Base-by-base conservation (phyloP, 1,140 invertebrate species). In the Pseudobourletiella spinata region DNA sequence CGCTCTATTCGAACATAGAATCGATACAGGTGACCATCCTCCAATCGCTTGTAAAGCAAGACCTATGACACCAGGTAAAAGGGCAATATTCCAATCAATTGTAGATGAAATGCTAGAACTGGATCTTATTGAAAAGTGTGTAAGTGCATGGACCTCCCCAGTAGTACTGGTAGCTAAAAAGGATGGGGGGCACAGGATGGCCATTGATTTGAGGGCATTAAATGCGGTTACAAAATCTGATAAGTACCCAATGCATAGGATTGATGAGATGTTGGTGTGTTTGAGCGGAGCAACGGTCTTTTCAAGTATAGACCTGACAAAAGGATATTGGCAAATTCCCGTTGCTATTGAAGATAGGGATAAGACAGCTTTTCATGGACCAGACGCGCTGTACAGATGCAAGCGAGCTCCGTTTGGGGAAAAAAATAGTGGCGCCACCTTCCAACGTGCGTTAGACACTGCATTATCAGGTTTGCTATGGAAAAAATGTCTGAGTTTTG, bases 301-400 rank as follows among this genome's bases (percentile, higher is more conserved):
- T 57, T 71, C 71, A 0, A 72, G 73, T 0, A 66, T 82, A 0
- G 79, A 81, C 72, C 69, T 81, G 46, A 64, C 67, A 0, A 72
- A 71, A 18, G 80, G 80, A 0, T 83, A 76, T 64, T 76, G 76
- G 69, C 79, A 79, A 69, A 30, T 79, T 65, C 29, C 73, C 2
- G 58, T 77, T 1, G 64, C 73, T 43, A 63, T 69, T 24, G 67
- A 73, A 1, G 73, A 74, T 62, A 71, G 66, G 18, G 61, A 71
- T 22, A 80, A 77, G 59, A 77, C 76, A 0, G 73, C 73, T 0
- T 76, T 75, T 50, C 59, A 71, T 1, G 71, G 69, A 0, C 71
- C 68, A 8, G 52, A 61, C 24, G 72, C 69, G 0, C 65, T 71
- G 14, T 76, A 69, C 30, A 63, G 78, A 60, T 80, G 73, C 61